Base-by-base conservation (phyloP, 2,888 invertebrate genomes). In the Rhagophthalmus giganteus region DNA sequence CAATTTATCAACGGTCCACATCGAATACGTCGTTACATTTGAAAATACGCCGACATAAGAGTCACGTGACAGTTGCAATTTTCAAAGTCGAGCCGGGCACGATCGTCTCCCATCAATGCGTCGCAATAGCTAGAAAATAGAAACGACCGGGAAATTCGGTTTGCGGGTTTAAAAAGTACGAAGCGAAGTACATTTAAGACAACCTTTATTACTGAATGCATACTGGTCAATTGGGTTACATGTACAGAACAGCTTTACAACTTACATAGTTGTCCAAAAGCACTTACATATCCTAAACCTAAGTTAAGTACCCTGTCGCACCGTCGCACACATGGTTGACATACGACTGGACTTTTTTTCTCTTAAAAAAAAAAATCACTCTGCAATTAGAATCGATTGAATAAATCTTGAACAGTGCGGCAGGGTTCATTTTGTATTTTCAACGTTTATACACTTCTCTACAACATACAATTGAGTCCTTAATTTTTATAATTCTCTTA, bases 181-280 rank as follows among this genome's bases (percentile, higher is more conserved):
- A n/a, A n/a, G n/a, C n/a, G 7, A 53, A 34, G 48, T 72, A 75
- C 74, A 74, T 76, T 77, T 74, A 77, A 75, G 77, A 77, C 77
- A 77, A 77, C 77, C 77, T 78, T 78, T 78, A 78, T 78, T 74
- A 75, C 74, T 78, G 76, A 77, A 77, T 77, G 77, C 76, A 76
- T 77, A 77, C 77, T 78, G 77, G 78, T 77, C 77, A 76, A 73
- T 73, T 74, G 72, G 74, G 76, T 76, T 75, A 76, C 74, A 75
- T 74, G 73, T 75, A 75, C 74, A 75, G 74, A 74, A 72, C 70
- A 69, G 63, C 66, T 66, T 70, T 74, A 75, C 74, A 74, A 74
- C 74, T 69, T 69, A 67, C 61, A 67, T 65, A 68, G 74, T 75
- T 72, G 72, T 72, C 72, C 67, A 72, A 74, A 76, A 76, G 76